Evolutionary conservation across 2,888 invertebrate species (phyloP), one percentile per base, ranked within the genome.

Genomic region (Hydroisotoma schaefferi): DNA sequence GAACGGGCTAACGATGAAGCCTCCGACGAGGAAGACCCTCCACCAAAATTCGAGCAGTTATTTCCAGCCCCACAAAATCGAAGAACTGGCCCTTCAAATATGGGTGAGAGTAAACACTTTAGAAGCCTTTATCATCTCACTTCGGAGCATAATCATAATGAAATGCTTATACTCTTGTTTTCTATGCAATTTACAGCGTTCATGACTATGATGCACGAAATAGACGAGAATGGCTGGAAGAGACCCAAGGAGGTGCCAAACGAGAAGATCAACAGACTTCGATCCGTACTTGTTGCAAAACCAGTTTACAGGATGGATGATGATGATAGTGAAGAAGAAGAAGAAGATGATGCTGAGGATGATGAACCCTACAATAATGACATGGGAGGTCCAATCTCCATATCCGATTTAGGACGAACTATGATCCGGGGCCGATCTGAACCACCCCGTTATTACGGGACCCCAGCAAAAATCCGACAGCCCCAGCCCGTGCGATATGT

Each of bases 311-410:
- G 51, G 18, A 29, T 27, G 20, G 62, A 62, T 29, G 61, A 61
- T 29, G 40, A 43, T 28, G 62, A 62, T 18, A 52, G 49, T 20
- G 57, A 57, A 15, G 61, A 62, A 3, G 59, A 59, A 12, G 55
- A 55, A 1, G 58, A 57, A 2, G 61, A 62, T 2, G 61, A 61
- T 6, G 61, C 57, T 15, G 57, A 61, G n/a, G 61, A 61, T 25
- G 61, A 61, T 25, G 61, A 54, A 26, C 27, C 57, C 18, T 57
- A 54, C 29, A 57, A 57, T 51, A 57, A 55, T n/a, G 43, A 43
- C 20, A n/a, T 43, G 12, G 43, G 43, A 43, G 20, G 18, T 15
- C 10, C 43, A 18, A 6, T 18, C 8, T 43, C 6, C 6, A 23
- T 12, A 15, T 46, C 46, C 20, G 25, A 23, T 40, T 40, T 20